A percentile compares a stretch with the other conserved stretches of the same genome.
Conservation (phyloP, 2,113 vertebrate genomes). For the Lucifuga dentata region DNA sequence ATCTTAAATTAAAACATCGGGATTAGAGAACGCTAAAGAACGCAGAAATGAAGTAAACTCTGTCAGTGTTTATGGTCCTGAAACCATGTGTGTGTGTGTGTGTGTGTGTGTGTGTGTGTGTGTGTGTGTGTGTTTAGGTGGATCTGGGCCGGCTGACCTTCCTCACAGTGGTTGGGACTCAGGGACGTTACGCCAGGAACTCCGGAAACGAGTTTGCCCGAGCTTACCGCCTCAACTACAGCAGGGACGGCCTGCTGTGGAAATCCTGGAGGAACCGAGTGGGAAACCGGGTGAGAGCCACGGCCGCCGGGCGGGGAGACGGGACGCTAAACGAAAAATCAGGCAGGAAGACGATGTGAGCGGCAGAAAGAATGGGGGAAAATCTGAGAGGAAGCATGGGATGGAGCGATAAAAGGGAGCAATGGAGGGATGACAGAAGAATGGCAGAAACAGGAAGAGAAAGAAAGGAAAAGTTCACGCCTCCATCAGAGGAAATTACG, state of each 20-base stretch:
- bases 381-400: constrained; percentile 35
- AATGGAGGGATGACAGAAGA: constrained; percentile 24
- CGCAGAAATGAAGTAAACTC: too few relatives aligned
- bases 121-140: constrained; percentile 64
- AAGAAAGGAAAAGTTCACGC: constrained; percentile 15
- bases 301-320: neutral
- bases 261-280: constrained; percentile 88
- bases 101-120: too few relatives aligned
- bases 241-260: constrained; percentile 88
- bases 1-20: too few relatives aligned
- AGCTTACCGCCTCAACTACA: constrained; percentile 89
- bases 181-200: constrained; percentile 88
- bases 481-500: constrained; percentile 47
- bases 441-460: constrained; percentile 9
- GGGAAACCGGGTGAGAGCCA: constrained; percentile 80
- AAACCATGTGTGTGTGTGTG: too few relatives aligned
- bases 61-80: too few relatives aligned
- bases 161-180: constrained; percentile 90
- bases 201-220: constrained; percentile 90
- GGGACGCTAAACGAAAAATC: neutral
- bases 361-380: constrained; percentile 11
- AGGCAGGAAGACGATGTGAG: constrained; percentile 4
- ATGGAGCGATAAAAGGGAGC: neutral
- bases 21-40: too few relatives aligned
- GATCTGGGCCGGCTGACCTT: constrained; percentile 88